A percentile compares a stretch with the other conserved stretches of the same genome.
phyloP scores from a whole-genome alignment of 2,797 vertebrate species.

The Anguilla pacifica region DNA sequence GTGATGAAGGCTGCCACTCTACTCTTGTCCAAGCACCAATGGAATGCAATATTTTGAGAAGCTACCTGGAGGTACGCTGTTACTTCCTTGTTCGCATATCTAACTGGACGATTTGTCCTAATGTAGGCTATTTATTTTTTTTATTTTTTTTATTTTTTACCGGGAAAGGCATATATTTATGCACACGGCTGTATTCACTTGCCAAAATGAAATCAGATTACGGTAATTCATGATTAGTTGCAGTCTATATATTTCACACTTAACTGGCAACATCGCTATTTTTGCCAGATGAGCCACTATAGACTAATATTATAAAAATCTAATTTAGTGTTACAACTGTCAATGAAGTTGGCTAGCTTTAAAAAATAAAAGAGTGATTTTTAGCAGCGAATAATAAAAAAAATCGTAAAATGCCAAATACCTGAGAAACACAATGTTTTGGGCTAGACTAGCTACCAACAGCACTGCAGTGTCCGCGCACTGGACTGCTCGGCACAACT shows the following conservation, averaged over 20 bases:
- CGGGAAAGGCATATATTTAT: neutral
- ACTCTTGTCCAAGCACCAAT: neutral
- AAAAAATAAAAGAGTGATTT: neutral
- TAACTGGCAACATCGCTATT: neutral
- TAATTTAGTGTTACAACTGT: neutral
- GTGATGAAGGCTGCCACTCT: neutral
- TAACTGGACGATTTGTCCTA: neutral
- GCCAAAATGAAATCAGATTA: neutral
- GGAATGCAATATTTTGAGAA: neutral
- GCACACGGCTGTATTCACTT: neutral
- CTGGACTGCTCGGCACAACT: neutral
- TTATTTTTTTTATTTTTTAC: neutral
- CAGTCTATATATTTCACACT: neutral
- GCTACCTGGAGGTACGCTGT: neutral
- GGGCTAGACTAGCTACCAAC: neutral
- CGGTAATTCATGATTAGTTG: neutral
- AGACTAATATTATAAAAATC: neutral
- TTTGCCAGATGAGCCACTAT: neutral
- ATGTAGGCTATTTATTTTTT: no score
- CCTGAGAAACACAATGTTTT: neutral
- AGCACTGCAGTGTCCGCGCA: conserved; percentile 17
- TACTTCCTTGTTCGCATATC: neutral
- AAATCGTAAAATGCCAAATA: neutral
- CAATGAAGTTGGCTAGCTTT: neutral
- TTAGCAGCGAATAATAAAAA: neutral